Conservation (phyloP, 2,888 invertebrate species). For the Hirtodrosophila trivittata region DNA sequence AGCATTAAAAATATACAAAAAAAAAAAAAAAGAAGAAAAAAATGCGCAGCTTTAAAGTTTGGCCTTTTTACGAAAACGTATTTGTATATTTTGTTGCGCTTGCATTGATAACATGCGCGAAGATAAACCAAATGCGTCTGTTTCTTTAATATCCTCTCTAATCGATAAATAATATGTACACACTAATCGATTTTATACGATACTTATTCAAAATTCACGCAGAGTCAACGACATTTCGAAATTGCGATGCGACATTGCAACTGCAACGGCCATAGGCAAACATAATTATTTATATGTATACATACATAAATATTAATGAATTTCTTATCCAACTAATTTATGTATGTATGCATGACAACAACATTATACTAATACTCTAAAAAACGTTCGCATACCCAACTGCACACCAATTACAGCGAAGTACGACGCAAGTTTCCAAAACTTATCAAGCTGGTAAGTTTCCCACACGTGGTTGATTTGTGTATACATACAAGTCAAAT, state of each 20-base stretch:
- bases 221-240: conserved; percentile 11
- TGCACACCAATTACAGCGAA: conserved; percentile 87
- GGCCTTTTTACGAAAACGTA: not conserved
- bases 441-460: conserved; percentile 92
- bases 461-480: too few species aligned
- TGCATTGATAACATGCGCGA: not conserved
- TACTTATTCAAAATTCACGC: too few species aligned
- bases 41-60: conserved; percentile 18
- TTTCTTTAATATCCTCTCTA: conserved; percentile 29
- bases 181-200: too few species aligned
- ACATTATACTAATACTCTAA: conserved; percentile 17
- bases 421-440: conserved; percentile 95
- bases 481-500: too few species aligned
- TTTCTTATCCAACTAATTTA: not conserved
- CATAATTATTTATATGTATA: not conserved
- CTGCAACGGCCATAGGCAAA: not conserved
- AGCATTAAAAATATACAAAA: conserved; percentile 7
- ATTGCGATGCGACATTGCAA: conserved; percentile 6
- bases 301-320: not conserved
- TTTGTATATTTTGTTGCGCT: not conserved
- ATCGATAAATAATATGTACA: too few species aligned
- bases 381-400: conserved; percentile 43
- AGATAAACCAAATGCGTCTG: conserved; percentile 43
- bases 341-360: conserved; percentile 4
- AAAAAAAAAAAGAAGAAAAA: conserved; percentile 1